These are phyloP conservation scores for Sialia sialis DNA, from an alignment of 2,113 vertebrate genomes.

Conservation along the genomic window DNA sequence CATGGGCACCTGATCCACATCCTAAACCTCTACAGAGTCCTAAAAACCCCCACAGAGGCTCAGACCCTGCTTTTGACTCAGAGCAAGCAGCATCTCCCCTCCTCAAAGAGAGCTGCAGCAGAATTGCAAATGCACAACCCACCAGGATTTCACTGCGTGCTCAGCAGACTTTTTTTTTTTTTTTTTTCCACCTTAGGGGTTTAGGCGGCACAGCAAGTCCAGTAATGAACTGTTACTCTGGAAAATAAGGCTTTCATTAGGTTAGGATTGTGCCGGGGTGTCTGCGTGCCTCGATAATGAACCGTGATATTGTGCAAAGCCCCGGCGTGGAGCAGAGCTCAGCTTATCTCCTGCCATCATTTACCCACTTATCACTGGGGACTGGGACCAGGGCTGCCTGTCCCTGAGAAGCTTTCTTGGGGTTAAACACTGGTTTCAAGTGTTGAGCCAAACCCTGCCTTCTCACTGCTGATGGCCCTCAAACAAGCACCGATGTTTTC, in stretches of 20 bases:
- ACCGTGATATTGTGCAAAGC: background rate
- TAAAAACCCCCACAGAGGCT: background rate
- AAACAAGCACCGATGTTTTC: background rate
- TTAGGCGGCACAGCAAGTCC: constrained; percentile 37
- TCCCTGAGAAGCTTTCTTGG: background rate
- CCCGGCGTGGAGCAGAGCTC: background rate
- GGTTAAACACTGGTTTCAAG: background rate
- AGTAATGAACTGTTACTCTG: constrained; percentile 63
- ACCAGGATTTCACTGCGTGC: accelerated
- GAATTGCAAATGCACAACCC: background rate
- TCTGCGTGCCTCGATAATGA: constrained; percentile 37
- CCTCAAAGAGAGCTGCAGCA: background rate
- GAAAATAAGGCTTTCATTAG: constrained; percentile 67
- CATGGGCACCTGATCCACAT: accelerated
- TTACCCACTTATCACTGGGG: background rate
- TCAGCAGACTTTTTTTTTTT: background rate
- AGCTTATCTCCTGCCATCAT: background rate
- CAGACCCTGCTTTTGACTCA: accelerated
- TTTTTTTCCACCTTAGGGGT: constrained; percentile 17
- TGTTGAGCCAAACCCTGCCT: background rate
- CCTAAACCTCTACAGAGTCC: background rate
- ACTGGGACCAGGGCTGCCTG: background rate
- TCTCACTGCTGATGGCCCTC: accelerated
- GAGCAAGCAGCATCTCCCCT: background rate
- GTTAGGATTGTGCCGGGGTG: constrained; percentile 55